Evolutionary conservation across 2,888 invertebrate genomes (phyloP).

Genomic region (Caradrina clavipalpis): DNA sequence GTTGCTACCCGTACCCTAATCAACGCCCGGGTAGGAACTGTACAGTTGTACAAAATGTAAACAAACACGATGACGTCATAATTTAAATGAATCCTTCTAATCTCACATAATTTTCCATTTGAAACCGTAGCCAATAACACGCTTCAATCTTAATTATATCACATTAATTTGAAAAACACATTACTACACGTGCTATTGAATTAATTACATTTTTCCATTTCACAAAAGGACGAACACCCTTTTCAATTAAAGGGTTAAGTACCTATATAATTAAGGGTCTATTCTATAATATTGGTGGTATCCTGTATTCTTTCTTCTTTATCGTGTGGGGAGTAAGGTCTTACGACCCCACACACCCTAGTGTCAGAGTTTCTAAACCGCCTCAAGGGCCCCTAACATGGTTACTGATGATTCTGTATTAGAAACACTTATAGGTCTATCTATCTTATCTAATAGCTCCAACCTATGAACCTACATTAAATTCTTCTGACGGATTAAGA

Average conservation of each 20-base stretch:
- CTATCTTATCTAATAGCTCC: conserved; percentile 4
- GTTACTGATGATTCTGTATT: too few species aligned
- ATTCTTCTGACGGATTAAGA: too few species aligned
- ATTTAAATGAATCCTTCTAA: neutral
- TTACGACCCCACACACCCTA: too few species aligned
- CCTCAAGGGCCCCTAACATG: too few species aligned
- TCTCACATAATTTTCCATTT: conserved; percentile 4
- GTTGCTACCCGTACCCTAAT: too few species aligned
- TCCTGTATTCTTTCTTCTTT: too few species aligned
- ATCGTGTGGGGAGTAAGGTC: too few species aligned
- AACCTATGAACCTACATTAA: neutral
- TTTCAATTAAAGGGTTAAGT: conserved; percentile 43
- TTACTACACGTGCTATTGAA: conserved; percentile 26
- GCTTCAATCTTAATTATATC: neutral
- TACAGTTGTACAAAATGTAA: too few species aligned
- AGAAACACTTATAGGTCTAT: neutral
- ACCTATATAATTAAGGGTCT: conserved; percentile 31
- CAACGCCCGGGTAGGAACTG: too few species aligned
- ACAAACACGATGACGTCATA: too few species aligned
- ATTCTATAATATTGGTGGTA: conserved; percentile 23
- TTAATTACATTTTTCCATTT: conserved; percentile 45
- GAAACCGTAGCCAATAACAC: neutral
- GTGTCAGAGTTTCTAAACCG: too few species aligned
- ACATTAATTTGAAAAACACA: conserved; percentile 16
- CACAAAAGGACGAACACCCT: conserved; percentile 37